Conservation (phyloP, 2,888 invertebrate genomes). For the Orgyia antiqua region DNA sequence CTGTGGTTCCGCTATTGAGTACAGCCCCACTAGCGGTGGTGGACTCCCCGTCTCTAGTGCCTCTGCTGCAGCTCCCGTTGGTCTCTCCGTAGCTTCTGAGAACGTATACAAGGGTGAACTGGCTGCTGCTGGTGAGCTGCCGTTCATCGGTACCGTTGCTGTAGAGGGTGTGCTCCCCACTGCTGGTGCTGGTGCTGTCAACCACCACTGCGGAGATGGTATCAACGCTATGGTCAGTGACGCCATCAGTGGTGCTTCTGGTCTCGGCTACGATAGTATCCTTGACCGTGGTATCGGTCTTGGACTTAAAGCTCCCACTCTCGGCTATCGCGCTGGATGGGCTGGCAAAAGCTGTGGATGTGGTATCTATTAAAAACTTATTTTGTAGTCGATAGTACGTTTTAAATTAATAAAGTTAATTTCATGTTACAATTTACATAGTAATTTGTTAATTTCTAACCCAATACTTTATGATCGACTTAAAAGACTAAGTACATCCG, state of each 20-base stretch:
- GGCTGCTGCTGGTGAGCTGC: conserved; percentile 1
- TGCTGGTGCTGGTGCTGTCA: neutral
- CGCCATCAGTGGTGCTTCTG: neutral
- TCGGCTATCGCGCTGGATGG: neutral
- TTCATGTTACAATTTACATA: no score
- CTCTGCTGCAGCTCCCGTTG: conserved; percentile 3
- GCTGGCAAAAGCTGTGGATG: conserved; percentile 1
- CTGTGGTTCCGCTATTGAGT: no score
- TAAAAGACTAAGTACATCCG: no score
- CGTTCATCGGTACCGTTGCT: neutral
- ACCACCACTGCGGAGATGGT: neutral
- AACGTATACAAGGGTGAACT: neutral
- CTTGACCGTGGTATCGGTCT: conserved; percentile 5
- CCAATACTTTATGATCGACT: no score
- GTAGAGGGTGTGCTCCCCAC: neutral
- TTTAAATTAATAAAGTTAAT: no score
- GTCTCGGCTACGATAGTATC: conserved; percentile 5
- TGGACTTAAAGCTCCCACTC: conserved; percentile 3
- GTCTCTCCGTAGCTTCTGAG: neutral
- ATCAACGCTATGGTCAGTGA: neutral
- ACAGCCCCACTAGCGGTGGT: conserved; percentile 8
- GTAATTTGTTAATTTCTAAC: no score
- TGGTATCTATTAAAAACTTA: neutral
- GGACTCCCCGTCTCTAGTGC: conserved; percentile 8
- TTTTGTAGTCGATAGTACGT: no score